A percentile compares a stretch with the other conserved stretches of the same genome.
Evolutionary conservation across 2,113 vertebrate genomes (phyloP).

Genomic region (Forbesichthys papilliferus): DNA sequence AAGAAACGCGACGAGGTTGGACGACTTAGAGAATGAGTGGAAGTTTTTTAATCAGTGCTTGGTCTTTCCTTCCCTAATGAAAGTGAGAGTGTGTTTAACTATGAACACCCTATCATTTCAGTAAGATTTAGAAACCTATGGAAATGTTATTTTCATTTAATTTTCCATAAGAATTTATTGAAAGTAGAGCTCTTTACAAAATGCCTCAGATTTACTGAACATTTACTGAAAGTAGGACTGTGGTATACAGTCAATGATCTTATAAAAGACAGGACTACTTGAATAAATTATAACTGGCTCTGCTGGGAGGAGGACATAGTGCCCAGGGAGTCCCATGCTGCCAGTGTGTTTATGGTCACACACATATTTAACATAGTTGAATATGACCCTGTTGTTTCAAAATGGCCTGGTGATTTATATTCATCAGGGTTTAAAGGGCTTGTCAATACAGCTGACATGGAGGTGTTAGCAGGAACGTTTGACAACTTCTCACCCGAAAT

Average conservation of each 20-base stretch:
- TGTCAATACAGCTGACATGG: conserved; percentile 72
- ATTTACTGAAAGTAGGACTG: no score
- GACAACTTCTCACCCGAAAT: conserved; percentile 70
- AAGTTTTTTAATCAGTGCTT: conserved; percentile 81
- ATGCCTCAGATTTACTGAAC: no score
- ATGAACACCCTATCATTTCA: no score
- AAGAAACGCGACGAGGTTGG: conserved; percentile 58
- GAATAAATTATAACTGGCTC: conserved; percentile 36
- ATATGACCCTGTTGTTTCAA: conserved; percentile 78
- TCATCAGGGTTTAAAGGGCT: conserved; percentile 74
- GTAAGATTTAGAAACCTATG: no score
- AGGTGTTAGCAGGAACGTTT: conserved; percentile 78
- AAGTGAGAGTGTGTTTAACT: conserved; percentile 27
- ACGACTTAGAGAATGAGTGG: conserved; percentile 79
- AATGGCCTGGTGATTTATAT: conserved; percentile 78
- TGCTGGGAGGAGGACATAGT: conserved; percentile 35
- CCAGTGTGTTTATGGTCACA: conserved; percentile 65
- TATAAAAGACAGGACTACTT: not conserved
- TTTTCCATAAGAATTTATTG: no score
- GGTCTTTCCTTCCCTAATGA: conserved; percentile 64
- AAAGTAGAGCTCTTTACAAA: no score
- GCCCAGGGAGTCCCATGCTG: conserved; percentile 68
- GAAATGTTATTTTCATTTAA: no score
- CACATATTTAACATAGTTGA: conserved; percentile 69
- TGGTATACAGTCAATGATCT: no score